phyloP scores from a whole-genome alignment of 2,113 vertebrate species.

The Perca flavescens region DNA sequence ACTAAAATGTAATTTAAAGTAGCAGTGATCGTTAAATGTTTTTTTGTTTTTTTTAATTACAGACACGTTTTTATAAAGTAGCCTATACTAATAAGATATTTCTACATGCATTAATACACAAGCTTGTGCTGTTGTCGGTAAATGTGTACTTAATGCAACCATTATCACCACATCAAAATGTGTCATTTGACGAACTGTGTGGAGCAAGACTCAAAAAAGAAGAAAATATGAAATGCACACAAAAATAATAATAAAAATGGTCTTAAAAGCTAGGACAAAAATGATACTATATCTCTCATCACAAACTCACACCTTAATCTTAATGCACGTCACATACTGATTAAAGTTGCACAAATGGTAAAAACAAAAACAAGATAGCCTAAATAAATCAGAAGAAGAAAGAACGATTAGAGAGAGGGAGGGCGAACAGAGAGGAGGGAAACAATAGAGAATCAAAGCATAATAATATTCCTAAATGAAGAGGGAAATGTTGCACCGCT shows the following conservation, averaged over 20 bases:
- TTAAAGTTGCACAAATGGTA: constrained; percentile 26
- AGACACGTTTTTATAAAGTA: not conserved
- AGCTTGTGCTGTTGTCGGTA: not conserved
- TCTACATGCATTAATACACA: not conserved
- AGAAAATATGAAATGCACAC: not conserved
- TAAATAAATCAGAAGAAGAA: constrained; percentile 54
- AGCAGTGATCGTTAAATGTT: not conserved
- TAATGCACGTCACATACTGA: not conserved
- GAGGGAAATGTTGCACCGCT: constrained; percentile 98
- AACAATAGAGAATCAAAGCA: constrained; percentile 99
- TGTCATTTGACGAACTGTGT: constrained; percentile 31
- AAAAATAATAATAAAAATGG: not conserved
- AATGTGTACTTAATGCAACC: constrained; percentile 27
- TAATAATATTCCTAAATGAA: constrained; percentile 99
- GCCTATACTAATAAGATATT: not conserved
- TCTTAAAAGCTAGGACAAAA: not conserved
- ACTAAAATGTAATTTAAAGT: constrained; percentile 13
- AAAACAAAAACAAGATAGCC: constrained; percentile 9
- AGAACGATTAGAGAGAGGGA: constrained; percentile 65
- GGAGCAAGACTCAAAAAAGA: not conserved
- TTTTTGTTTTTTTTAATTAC: no score
- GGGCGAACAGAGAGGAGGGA: constrained; percentile 84
- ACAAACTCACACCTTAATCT: not conserved
- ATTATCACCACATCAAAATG: constrained; percentile 43
- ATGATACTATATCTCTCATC: not conserved